phyloP scores from a whole-genome alignment of 2,888 invertebrate genomes.

The Periphyllus acericola region DNA sequence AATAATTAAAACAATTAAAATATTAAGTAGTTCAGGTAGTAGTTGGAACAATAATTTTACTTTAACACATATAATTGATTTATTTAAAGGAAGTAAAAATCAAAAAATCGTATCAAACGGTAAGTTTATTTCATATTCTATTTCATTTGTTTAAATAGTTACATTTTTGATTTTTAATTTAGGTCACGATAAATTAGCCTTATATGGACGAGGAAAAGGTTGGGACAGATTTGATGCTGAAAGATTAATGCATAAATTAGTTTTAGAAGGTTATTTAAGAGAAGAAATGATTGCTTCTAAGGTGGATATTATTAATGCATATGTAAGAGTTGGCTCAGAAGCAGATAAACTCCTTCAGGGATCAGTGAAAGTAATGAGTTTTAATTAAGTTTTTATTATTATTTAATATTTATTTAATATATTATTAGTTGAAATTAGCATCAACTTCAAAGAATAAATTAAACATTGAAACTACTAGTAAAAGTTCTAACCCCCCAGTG shows the following conservation, averaged over 20 bases:
- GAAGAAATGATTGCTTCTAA: constrained; percentile 81
- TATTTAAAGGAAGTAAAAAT: constrained; percentile 80
- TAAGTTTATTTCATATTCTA: constrained; percentile 83
- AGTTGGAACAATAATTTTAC: constrained; percentile 72
- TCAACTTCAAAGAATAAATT: constrained; percentile 46
- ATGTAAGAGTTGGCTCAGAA: constrained; percentile 80
- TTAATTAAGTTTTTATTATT: not conserved
- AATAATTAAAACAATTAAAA: constrained; percentile 76
- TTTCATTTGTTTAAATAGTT: no score
- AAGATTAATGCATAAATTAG: constrained; percentile 82
- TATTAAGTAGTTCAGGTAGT: constrained; percentile 68
- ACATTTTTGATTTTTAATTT: constrained; percentile 74
- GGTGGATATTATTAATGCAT: constrained; percentile 83
- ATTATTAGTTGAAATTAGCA: constrained; percentile 62
- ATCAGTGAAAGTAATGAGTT: constrained; percentile 68
- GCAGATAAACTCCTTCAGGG: constrained; percentile 72
- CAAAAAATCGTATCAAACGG: constrained; percentile 81
- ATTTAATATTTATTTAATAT: not conserved
- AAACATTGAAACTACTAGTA: constrained; percentile 41
- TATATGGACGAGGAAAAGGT: constrained; percentile 75
- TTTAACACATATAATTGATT: constrained; percentile 76
- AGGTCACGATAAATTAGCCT: constrained; percentile 72
- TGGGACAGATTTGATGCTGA: constrained; percentile 83
- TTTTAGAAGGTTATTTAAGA: constrained; percentile 79
- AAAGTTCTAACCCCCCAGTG: constrained; percentile 62